These are phyloP conservation scores for fruit fly (Drosophila melanogaster) DNA, from an alignment of 1,140 invertebrate species.

Conservation along the genomic window Release_6_plus_ISO1_MT NT_037436.4:7565001-7565500, in stretches of 20 bases:
- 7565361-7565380: neutral
- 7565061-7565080: slow-evolving; percentile 88
- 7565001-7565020: too few relatives aligned
- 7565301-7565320: slow-evolving; percentile 89
- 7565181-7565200: neutral
- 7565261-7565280: slow-evolving; percentile 86
- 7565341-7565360: neutral
- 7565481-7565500: slow-evolving; percentile 88
- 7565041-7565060: slow-evolving; percentile 90
- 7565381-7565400: neutral
- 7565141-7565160: slow-evolving; percentile 55
- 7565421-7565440: slow-evolving; percentile 85
- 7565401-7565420: neutral
- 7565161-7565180: slow-evolving; percentile 81
- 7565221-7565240: slow-evolving; percentile 83
- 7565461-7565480: slow-evolving; percentile 86
- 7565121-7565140: slow-evolving; percentile 88
- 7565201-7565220: neutral
- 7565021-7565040: neutral
- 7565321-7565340: slow-evolving; percentile 34
- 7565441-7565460: slow-evolving; percentile 85
- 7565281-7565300: slow-evolving; percentile 88
- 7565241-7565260: slow-evolving; percentile 88
- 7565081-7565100: slow-evolving; percentile 89
- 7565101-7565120: slow-evolving; percentile 89